A percentile compares a stretch with the other conserved stretches of the same genome.
Evolutionary conservation across 2,113 vertebrate species (phyloP).

Genomic region (Shinisaurus crocodilurus): DNA sequence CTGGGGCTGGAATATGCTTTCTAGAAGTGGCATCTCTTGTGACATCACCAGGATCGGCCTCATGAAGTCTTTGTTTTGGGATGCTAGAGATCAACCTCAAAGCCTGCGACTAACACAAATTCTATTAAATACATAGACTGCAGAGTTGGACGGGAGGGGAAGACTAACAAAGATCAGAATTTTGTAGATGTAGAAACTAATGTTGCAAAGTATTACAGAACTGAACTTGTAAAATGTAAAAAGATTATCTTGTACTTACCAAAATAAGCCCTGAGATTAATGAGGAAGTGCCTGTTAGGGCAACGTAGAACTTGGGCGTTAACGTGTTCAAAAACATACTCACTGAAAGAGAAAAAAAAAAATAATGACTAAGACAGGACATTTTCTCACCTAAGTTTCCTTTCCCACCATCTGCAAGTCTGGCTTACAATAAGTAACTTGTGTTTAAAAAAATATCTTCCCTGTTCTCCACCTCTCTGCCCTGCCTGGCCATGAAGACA

Average conservation of each 20-base stretch:
- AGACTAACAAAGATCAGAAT: slow-evolving; percentile 2
- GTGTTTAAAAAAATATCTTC: background rate
- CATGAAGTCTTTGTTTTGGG: background rate
- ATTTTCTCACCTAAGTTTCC: background rate
- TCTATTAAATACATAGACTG: background rate
- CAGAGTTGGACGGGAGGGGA: background rate
- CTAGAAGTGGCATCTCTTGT: too few species aligned
- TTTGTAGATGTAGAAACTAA: background rate
- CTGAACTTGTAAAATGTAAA: slow-evolving; percentile 41
- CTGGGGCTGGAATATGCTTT: background rate
- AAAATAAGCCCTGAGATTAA: slow-evolving; percentile 98
- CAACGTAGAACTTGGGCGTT: slow-evolving; percentile 99
- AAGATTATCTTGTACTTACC: slow-evolving; percentile 83
- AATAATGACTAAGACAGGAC: slow-evolving; percentile 66
- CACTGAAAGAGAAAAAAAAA: slow-evolving; percentile 82
- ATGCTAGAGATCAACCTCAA: background rate
- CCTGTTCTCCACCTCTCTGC: slow-evolving; percentile 7
- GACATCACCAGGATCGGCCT: background rate
- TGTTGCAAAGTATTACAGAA: slow-evolving; percentile 2
- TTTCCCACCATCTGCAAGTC: background rate
- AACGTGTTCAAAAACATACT: slow-evolving; percentile 99
- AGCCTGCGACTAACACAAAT: slow-evolving; percentile 14
- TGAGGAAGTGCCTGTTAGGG: slow-evolving; percentile 96
- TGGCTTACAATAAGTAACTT: background rate
- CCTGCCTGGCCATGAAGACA: background rate